A percentile compares a stretch with the other conserved stretches of the same genome.
These are phyloP conservation scores for Diadema setosum DNA, from an alignment of 35 echinoderm and acorn worm genomes.

Conservation along the genomic window DNA sequence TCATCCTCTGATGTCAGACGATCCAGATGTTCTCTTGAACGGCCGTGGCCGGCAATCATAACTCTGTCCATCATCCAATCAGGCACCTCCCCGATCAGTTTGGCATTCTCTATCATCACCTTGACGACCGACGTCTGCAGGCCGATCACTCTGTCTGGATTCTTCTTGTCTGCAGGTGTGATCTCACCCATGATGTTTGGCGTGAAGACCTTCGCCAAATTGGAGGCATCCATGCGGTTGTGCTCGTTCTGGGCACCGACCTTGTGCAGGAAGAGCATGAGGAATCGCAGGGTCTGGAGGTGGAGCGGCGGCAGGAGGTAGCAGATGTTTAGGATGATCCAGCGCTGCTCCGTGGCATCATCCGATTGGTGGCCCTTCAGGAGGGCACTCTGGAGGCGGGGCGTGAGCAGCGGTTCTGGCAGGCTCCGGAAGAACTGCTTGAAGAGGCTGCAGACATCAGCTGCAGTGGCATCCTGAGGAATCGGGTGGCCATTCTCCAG, in stretches of 20 bases:
- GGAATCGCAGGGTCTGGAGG: conserved; percentile 56
- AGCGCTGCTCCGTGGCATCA: conserved; percentile 38
- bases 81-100: conserved; percentile 78
- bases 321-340: conserved; percentile 35
- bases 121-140: conserved; percentile 50
- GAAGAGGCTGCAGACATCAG: conserved; percentile 88
- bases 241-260: conserved; percentile 41
- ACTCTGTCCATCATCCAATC: conserved; percentile 69
- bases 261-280: conserved; percentile 68
- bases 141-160: conserved; percentile 58
- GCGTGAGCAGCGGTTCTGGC: conserved; percentile 67
- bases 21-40: conserved; percentile 49
- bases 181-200: conserved; percentile 65
- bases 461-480: conserved; percentile 30
- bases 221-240: conserved; percentile 88
- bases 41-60: conserved; percentile 20
- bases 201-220: conserved; percentile 76
- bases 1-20: conserved; percentile 94
- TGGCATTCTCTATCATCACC: conserved; percentile 70
- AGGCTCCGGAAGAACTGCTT: conserved; percentile 93
- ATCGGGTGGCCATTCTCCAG: conserved; percentile 52
- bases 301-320: conserved; percentile 45
- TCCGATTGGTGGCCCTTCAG: conserved; percentile 65
- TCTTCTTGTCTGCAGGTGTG: conserved; percentile 2
- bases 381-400: conserved; percentile 44